Evolutionary conservation across 2,113 vertebrate genomes (phyloP).

Genomic region (Synodontis membranacea): DNA sequence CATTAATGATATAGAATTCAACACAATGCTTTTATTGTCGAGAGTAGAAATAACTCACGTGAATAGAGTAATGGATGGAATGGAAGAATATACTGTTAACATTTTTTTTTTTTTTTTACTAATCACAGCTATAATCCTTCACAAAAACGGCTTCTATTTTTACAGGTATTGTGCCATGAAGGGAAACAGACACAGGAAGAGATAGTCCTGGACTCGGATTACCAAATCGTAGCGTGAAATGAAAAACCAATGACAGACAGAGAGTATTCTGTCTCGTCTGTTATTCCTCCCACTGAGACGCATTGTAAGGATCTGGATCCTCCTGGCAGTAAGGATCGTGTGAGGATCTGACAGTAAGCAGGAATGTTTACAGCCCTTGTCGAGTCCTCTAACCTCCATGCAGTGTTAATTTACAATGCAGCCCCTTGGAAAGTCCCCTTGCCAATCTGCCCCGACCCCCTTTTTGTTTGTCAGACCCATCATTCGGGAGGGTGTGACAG

Average conservation of each 20-base stretch:
- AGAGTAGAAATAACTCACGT: not conserved
- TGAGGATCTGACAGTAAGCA: constrained; percentile 11
- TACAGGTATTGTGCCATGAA: not conserved
- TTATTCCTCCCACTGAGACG: constrained; percentile 3
- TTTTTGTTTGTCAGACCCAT: constrained; percentile 56
- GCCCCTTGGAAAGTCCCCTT: constrained; percentile 64
- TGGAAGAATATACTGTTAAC: not conserved
- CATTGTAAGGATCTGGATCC: not conserved
- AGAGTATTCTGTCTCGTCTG: not conserved
- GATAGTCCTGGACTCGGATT: not conserved
- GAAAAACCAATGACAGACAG: not conserved
- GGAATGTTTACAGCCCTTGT: constrained; percentile 13
- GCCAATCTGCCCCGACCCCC: constrained; percentile 56
- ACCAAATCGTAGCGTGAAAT: not conserved
- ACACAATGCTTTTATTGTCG: not conserved
- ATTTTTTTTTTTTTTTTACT: not conserved
- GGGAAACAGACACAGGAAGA: not conserved
- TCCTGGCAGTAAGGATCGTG: not conserved
- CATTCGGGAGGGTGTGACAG: constrained; percentile 68
- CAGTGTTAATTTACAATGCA: constrained; percentile 64
- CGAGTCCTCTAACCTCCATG: constrained; percentile 34
- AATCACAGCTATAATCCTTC: not conserved
- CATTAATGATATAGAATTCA: not conserved
- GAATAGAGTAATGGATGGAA: not conserved
- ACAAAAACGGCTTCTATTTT: not conserved